Conservation (phyloP, 2,797 vertebrate species). For the Pangasius larnaudii region DNA sequence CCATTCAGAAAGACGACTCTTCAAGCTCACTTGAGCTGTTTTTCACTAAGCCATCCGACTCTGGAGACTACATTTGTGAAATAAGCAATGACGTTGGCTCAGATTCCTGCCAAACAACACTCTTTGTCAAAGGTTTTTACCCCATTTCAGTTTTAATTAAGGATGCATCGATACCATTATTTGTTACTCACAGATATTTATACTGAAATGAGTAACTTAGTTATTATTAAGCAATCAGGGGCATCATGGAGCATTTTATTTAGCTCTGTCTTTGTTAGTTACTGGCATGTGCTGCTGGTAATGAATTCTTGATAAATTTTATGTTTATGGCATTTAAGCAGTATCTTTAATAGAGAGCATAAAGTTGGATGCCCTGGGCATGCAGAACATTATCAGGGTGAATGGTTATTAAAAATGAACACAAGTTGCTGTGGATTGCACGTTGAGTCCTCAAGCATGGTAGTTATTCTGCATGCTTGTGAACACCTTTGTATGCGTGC, state of each 20-base stretch:
- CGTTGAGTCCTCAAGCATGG: background rate
- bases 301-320: background rate
- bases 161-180: constrained; percentile 6
- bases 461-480: background rate
- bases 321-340: background rate
- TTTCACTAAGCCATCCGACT: constrained; percentile 87
- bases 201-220: background rate
- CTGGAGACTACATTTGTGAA: constrained; percentile 91
- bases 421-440: background rate
- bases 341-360: background rate
- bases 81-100: constrained; percentile 92
- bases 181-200: background rate
- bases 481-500: background rate
- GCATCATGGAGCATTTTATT: background rate
- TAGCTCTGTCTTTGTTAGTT: background rate
- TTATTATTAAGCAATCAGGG: background rate
- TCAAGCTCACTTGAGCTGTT: constrained; percentile 90
- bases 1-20: constrained; percentile 87
- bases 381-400: background rate
- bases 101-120: constrained; percentile 83
- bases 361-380: background rate
- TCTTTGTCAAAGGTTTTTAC: constrained; percentile 95
- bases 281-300: background rate
- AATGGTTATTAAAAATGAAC: background rate
- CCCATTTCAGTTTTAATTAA: background rate